Base-by-base conservation (phyloP, 2,888 invertebrate genomes). In the Thecocarcelia acutangulata region DNA sequence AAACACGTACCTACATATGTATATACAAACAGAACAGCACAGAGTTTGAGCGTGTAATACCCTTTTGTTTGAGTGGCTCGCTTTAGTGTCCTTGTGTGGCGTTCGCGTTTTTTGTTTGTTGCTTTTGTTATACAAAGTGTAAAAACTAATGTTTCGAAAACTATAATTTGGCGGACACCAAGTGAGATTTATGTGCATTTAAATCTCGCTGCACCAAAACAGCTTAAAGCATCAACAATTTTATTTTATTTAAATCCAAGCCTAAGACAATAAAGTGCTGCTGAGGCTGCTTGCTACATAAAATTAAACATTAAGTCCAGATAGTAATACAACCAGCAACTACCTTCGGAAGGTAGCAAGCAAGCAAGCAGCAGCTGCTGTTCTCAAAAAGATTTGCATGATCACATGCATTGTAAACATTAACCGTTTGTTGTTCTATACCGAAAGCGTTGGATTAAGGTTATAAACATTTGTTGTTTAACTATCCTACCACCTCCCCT, bases 121-220 rank as follows among this genome's bases (percentile, higher is more conserved):
- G 72, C 58, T 61, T 69, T 64, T 76, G 73, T 72, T 77, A 56
- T 84, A 86, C 83, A 89, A 88, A 88, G 89, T 89, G 89, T 88
- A 89, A 79, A 79, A 88, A 87, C 89, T 89, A 89, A 90, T 89
- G 90, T 88, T 90, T 87, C 87, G 88, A 87, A 87, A 87, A 87
- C 85, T 90, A 89, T 90, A 90, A 90, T 90, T 90, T 90, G 90
- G 87, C 89, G 89, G 89, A 90, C 90, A 90, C 90, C 89, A 89
- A 90, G 90, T 89, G 89, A 90, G 90, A 90, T 90, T 90, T 90
- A 90, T 90, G 90, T 88, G 87, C 86, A 82, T 83, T 84, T 83
- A 83, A 79, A 81, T 79, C 78, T 72, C 59, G 73, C 73, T 70
- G 81, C 73, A 61, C 86, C 87, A 86, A 76, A 69, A 69, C 21